Percentiles rank a stretch among this genome's conserved stretches.
These are phyloP conservation scores for Tiliacea aurago DNA, from an alignment of 2,888 invertebrate genomes.

Conservation along the genomic window DNA sequence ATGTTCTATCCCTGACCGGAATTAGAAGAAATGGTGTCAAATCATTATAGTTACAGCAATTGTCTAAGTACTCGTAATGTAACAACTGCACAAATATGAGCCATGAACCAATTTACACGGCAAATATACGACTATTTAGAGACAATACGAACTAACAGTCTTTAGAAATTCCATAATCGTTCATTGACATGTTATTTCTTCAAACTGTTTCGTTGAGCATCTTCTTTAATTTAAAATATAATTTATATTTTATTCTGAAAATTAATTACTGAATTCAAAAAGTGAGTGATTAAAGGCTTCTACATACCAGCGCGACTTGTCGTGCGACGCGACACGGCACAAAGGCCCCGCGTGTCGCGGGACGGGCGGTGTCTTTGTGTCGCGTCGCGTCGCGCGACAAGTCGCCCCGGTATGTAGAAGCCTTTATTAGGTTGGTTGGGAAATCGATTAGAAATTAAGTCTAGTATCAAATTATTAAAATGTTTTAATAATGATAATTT, in stretches of 20 bases:
- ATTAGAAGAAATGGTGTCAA: slow-evolving; percentile 82
- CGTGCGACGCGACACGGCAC: too few relatives aligned
- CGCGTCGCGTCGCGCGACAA: too few relatives aligned
- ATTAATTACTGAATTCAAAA: neutral
- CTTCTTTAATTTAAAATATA: neutral
- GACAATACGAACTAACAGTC: slow-evolving; percentile 53
- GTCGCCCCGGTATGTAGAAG: too few relatives aligned
- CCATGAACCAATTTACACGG: slow-evolving; percentile 85
- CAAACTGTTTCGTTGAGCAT: neutral
- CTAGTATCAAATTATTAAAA: too few relatives aligned
- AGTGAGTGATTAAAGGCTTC: neutral
- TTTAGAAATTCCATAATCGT: slow-evolving; percentile 42
- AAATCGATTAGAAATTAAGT: neutral
- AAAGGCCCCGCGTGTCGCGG: too few relatives aligned
- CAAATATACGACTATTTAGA: slow-evolving; percentile 78
- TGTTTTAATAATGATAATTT: too few relatives aligned
- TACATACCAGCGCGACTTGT: too few relatives aligned
- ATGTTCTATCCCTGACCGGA: slow-evolving; percentile 78
- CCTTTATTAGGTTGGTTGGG: too few relatives aligned
- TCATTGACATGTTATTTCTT: slow-evolving; percentile 38
- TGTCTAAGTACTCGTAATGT: slow-evolving; percentile 72
- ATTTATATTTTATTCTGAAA: neutral
- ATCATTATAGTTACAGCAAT: slow-evolving; percentile 78
- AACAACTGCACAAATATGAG: slow-evolving; percentile 83
- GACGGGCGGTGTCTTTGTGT: too few relatives aligned